These are phyloP conservation scores for Brachyistius frenatus DNA, from an alignment of 2,113 vertebrate genomes.

Conservation along the genomic window DNA sequence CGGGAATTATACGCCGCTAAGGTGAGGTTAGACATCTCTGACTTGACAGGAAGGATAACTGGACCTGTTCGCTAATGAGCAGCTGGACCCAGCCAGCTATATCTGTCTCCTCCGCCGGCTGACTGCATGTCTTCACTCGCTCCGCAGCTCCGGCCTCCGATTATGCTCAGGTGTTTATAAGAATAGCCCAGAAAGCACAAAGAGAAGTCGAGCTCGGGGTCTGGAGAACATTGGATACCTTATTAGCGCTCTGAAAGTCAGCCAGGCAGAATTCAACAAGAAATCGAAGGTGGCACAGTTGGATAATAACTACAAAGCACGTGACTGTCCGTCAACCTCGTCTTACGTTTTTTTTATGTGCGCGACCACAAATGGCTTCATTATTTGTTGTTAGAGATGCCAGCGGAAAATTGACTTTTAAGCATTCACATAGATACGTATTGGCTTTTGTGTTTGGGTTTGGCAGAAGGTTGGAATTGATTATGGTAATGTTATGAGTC, in stretches of 20 bases:
- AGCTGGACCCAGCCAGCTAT: constrained; percentile 38
- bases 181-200: constrained; percentile 43
- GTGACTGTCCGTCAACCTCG: constrained; percentile 18
- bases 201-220: constrained; percentile 40
- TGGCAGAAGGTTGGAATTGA: constrained; percentile 29
- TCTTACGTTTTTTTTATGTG: neutral
- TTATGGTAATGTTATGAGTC: constrained; percentile 54
- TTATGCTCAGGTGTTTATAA: constrained; percentile 67
- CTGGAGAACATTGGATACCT: constrained; percentile 50
- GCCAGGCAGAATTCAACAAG: constrained; percentile 39
- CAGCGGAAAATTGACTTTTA: constrained; percentile 15
- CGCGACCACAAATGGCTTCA: constrained; percentile 22
- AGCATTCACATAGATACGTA: constrained; percentile 15
- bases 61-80: constrained; percentile 70
- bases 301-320: constrained; percentile 40
- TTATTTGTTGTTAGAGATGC: constrained; percentile 12
- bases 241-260: constrained; percentile 57
- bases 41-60: constrained; percentile 54
- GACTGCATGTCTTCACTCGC: constrained; percentile 57
- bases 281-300: constrained; percentile 38
- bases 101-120: constrained; percentile 15
- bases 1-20: constrained; percentile 23
- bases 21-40: constrained; percentile 51
- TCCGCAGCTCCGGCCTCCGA: constrained; percentile 42
- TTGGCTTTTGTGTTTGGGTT: constrained; percentile 31